phyloP scores from a whole-genome alignment of 2,113 vertebrate species.

The Trachemys scripta region DNA sequence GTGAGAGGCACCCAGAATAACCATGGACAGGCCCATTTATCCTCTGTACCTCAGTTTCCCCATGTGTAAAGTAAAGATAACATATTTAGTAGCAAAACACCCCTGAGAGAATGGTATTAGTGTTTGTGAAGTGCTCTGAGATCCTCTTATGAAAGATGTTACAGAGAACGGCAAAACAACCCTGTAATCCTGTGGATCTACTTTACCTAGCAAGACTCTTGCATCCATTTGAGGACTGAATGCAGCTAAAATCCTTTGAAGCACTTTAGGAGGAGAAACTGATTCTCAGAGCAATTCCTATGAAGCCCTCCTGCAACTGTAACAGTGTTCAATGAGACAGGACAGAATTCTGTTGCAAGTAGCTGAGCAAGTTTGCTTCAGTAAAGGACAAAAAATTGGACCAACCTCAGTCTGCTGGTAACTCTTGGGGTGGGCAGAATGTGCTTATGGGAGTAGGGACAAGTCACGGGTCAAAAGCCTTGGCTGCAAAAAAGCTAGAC shows the following conservation, averaged over 20 bases:
- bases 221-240: no score
- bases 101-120: not conserved
- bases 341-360: not conserved
- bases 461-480: not conserved
- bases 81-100: not conserved
- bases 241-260: no score
- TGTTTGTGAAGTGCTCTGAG: not conserved
- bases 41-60: not conserved
- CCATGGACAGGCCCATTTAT: not conserved
- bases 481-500: not conserved
- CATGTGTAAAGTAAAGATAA: not conserved
- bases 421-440: no score
- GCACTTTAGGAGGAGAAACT: not conserved
- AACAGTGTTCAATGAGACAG: not conserved
- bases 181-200: not conserved
- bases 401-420: not conserved
- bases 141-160: rapidly evolving
- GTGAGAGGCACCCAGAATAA: not conserved
- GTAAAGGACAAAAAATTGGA: not conserved
- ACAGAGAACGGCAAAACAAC: rapidly evolving
- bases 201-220: not conserved
- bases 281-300: not conserved
- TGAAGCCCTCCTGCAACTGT: not conserved
- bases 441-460: rapidly evolving
- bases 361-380: not conserved